These are phyloP conservation scores for Berghia stephanieae DNA, from an alignment of 1,140 invertebrate species.

Conservation along the genomic window DNA sequence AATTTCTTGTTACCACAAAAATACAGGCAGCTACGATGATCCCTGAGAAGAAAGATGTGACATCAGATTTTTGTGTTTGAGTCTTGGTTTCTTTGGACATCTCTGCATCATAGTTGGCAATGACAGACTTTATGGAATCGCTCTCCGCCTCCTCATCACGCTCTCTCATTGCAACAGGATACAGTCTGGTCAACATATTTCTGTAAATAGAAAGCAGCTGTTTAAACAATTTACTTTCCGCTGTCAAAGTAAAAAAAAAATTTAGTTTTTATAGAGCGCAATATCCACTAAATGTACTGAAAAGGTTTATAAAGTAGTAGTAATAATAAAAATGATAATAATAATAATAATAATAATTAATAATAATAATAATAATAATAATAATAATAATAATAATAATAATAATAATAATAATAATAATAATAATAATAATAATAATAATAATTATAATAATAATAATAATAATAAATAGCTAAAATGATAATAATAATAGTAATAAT, in stretches of 20 bases:
- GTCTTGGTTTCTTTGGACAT: not conserved
- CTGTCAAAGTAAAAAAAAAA: too few species aligned
- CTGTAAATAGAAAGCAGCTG: constrained; percentile 36
- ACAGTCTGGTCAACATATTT: constrained; percentile 43
- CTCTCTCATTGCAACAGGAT: constrained; percentile 32
- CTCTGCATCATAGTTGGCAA: constrained; percentile 41
- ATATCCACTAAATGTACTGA: too few species aligned
- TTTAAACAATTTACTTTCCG: too few species aligned
- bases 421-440: too few species aligned
- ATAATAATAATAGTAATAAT: too few species aligned
- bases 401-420: not conserved
- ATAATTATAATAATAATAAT: too few species aligned
- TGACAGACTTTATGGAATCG: constrained; percentile 29
- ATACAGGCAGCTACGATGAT: constrained; percentile 42
- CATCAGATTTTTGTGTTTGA: constrained; percentile 29
- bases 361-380: not conserved
- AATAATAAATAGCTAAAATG: too few species aligned
- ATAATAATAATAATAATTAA: not conserved
- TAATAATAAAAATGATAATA: not conserved
- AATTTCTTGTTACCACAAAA: constrained; percentile 44
- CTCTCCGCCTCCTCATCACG: constrained; percentile 35
- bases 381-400: not conserved
- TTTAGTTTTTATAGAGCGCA: too few species aligned
- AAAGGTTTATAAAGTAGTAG: constrained; percentile 4
- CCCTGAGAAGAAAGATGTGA: constrained; percentile 47